A percentile compares a stretch with the other conserved stretches of the same genome.
Conservation (phyloP, 2,888 invertebrate species). For the Smittia sp. region DNA sequence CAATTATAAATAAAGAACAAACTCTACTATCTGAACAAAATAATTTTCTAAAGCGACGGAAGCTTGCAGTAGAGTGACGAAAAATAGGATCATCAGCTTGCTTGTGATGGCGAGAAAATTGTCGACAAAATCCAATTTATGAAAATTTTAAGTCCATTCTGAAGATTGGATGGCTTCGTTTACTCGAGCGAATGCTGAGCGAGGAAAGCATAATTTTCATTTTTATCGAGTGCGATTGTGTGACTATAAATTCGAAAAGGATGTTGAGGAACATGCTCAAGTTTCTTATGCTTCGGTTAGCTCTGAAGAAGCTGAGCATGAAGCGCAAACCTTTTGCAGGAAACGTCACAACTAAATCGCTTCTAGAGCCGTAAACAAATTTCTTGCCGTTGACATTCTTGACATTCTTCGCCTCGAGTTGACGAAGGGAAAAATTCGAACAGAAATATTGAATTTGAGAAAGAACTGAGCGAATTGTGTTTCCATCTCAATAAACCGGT, state of each 20-base stretch:
- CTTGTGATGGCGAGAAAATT: not conserved
- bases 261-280: not conserved
- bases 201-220: not conserved
- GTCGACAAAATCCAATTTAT: not conserved
- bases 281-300: not conserved
- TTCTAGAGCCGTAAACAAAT: not conserved
- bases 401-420: not conserved
- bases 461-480: slow-evolving; percentile 16
- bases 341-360: not conserved
- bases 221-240: not conserved
- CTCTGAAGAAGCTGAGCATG: not conserved
- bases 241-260: not conserved
- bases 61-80: not conserved
- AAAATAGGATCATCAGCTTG: slow-evolving; percentile 9
- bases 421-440: not conserved
- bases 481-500: slow-evolving; percentile 35
- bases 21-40: not conserved
- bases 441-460: slow-evolving; percentile 20
- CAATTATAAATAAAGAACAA: slow-evolving; percentile 17
- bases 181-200: too few species aligned
- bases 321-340: not conserved
- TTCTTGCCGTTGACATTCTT: not conserved
- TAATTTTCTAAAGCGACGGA: not conserved
- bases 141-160: not conserved
- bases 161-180: slow-evolving; percentile 1